A percentile compares a stretch with the other conserved stretches of the same genome.
These are phyloP conservation scores for Hemicentrotus pulcherrimus DNA, from an alignment of 35 echinoderm and acorn worm genomes.

Conservation along the genomic window DNA sequence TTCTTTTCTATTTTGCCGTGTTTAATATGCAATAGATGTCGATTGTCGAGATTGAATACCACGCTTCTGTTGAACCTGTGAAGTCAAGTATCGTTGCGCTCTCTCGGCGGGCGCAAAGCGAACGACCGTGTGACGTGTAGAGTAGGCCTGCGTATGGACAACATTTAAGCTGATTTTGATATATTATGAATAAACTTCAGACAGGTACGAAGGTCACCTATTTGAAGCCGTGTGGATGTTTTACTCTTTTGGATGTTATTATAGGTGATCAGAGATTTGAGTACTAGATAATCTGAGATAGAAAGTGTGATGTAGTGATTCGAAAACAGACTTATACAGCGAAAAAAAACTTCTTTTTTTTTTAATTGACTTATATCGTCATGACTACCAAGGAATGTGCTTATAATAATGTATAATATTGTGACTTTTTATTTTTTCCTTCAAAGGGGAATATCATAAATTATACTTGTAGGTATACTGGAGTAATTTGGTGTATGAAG, in stretches of 20 bases:
- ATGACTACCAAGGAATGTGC: background rate
- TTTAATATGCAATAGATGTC: conserved; percentile 41
- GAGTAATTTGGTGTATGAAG: background rate
- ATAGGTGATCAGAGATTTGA: background rate
- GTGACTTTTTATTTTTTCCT: background rate
- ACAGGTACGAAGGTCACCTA: background rate
- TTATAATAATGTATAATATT: conserved; percentile 7
- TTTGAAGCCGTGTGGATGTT: background rate
- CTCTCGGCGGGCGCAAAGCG: background rate
- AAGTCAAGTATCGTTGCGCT: background rate
- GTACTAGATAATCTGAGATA: background rate
- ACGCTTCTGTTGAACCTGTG: background rate
- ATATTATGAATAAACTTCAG: background rate
- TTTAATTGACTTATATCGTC: background rate
- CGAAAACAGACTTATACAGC: background rate
- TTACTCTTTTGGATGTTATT: background rate
- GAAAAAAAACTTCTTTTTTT: background rate
- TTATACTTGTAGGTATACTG: background rate
- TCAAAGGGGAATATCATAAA: background rate
- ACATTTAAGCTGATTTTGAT: background rate
- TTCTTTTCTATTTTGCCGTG: conserved; percentile 26
- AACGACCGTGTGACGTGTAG: background rate
- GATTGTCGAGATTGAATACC: background rate
- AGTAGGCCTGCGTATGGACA: background rate
- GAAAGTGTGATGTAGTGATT: background rate